phyloP scores from a whole-genome alignment of 2,797 vertebrate species.

The Ataeniobius toweri region DNA sequence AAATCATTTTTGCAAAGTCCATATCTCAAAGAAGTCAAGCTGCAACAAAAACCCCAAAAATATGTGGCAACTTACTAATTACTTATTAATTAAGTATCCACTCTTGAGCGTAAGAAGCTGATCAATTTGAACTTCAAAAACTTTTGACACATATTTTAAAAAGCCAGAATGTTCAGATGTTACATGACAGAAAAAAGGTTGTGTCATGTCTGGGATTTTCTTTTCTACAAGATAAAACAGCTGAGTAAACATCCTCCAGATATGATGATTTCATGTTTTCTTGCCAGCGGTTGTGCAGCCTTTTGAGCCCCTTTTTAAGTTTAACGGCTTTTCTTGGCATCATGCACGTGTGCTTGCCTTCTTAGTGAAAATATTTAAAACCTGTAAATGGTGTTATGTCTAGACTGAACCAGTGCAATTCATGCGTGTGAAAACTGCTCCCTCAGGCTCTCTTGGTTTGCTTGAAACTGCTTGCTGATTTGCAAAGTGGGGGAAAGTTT shows the following conservation, averaged over 20 bases:
- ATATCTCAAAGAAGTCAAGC: background rate
- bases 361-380: constrained; percentile 47
- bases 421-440: constrained; percentile 1
- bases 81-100: background rate
- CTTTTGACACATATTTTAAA: background rate
- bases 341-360: constrained; percentile 32
- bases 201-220: constrained; percentile 3
- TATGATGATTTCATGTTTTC: constrained; percentile 1
- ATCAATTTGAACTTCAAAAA: background rate
- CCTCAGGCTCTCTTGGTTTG: background rate
- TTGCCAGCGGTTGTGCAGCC: background rate
- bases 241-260: constrained; percentile 8
- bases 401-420: constrained; percentile 36
- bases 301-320: constrained; percentile 25
- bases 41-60: background rate
- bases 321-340: constrained; percentile 26
- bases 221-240: constrained; percentile 18
- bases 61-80: background rate
- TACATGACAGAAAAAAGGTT: background rate
- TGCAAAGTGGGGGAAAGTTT: constrained; percentile 21
- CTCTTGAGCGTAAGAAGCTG: background rate
- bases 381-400: constrained; percentile 40
- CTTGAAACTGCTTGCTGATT: constrained; percentile 17
- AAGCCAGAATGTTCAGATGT: background rate
- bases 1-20: background rate